Evolutionary conservation across 2,113 vertebrate species (phyloP).

Genomic region (Macrotis lagotis): DNA sequence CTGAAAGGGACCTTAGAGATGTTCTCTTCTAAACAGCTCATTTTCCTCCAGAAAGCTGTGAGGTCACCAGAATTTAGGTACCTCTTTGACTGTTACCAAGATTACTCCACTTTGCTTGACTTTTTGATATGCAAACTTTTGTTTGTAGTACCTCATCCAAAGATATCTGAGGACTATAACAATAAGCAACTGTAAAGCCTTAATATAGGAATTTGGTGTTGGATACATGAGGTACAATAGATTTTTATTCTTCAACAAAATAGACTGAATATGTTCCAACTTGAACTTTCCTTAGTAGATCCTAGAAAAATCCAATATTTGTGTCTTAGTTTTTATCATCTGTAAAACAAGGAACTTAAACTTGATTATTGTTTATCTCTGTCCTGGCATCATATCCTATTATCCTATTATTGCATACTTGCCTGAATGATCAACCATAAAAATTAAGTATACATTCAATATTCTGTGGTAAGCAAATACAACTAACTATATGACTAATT

Average conservation of each 20-base stretch:
- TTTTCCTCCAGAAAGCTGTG: no score
- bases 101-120: no score
- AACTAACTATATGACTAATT: not conserved
- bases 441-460: not conserved
- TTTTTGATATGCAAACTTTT: no score
- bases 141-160: not conserved
- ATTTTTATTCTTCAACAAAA: not conserved
- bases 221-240: not conserved
- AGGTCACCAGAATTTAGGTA: no score
- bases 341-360: not conserved
- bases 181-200: not conserved
- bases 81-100: no score
- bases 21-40: no score
- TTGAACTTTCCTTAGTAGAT: not conserved
- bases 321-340: not conserved
- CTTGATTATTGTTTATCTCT: not conserved
- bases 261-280: no score
- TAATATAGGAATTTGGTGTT: not conserved
- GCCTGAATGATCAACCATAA: not conserved
- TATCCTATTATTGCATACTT: not conserved
- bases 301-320: not conserved
- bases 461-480: not conserved
- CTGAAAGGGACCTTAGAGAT: no score
- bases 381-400: not conserved
- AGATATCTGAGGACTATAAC: not conserved